Evolutionary conservation across 2,113 vertebrate species (phyloP).

Genomic region (Catharus bicknelli): DNA sequence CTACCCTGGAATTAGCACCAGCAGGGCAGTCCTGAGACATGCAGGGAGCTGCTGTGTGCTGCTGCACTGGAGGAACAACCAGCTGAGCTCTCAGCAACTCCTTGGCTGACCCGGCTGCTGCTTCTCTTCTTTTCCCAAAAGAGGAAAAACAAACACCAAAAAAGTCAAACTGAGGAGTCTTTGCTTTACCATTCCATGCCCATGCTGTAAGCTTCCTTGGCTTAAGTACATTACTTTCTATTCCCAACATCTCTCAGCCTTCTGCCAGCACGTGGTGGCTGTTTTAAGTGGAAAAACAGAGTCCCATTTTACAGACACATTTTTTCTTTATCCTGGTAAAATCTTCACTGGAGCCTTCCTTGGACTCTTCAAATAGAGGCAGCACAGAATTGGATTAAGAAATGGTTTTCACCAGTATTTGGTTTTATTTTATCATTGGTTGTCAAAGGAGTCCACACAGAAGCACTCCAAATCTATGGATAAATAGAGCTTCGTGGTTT

Average conservation of each 20-base stretch:
- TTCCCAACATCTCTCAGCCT: not conserved
- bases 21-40: not conserved
- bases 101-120: rapidly evolving
- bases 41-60: not conserved
- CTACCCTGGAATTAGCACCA: not conserved
- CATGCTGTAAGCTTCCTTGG: not conserved
- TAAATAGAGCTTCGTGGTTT: not conserved
- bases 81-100: not conserved
- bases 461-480: not conserved
- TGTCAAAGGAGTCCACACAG: not conserved
- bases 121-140: not conserved
- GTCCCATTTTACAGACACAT: not conserved
- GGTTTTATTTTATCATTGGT: not conserved
- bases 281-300: not conserved
- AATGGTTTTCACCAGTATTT: not conserved
- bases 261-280: not conserved
- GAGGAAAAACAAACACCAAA: not conserved
- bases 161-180: not conserved
- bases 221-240: not conserved
- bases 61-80: not conserved
- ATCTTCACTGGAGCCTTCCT: not conserved
- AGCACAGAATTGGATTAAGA: not conserved
- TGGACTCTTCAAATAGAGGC: not conserved
- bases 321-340: not conserved
- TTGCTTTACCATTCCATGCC: not conserved